Conservation (phyloP, 35 echinoderm and acorn worm genomes). For the Heliocidaris tuberculata region DNA sequence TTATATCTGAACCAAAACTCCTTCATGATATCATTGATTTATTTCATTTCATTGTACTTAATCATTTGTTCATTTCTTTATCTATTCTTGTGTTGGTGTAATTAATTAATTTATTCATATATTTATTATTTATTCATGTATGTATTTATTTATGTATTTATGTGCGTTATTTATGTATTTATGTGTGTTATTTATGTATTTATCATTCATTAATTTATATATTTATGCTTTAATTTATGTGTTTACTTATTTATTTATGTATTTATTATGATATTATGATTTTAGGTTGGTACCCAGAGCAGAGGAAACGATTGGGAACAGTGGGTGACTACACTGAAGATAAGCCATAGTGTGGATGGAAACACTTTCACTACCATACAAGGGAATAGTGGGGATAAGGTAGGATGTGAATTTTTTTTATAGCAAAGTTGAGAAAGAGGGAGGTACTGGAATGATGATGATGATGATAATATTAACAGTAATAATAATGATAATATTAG, state of each 20-base stretch:
- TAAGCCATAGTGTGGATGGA: slow-evolving; percentile 13
- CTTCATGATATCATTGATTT: too few relatives aligned
- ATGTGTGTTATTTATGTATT: too few relatives aligned
- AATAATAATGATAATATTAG: background rate
- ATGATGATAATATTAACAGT: background rate
- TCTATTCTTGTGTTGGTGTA: too few relatives aligned
- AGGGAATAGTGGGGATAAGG: background rate
- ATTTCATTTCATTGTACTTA: too few relatives aligned
- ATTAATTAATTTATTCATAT: too few relatives aligned
- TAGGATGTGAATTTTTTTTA: background rate
- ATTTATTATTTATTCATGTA: too few relatives aligned
- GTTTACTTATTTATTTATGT: background rate
- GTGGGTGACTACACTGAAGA: background rate
- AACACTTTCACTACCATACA: background rate
- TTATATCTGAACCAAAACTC: too few relatives aligned
- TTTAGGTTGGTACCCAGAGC: background rate
- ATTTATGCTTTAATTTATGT: too few relatives aligned
- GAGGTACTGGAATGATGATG: background rate
- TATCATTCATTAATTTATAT: too few relatives aligned
- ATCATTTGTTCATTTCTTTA: too few relatives aligned
- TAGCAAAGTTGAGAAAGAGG: background rate
- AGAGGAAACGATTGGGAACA: background rate
- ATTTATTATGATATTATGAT: background rate
- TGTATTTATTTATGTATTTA: too few relatives aligned
- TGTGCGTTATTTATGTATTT: too few relatives aligned